Evolutionary conservation across 1,140 invertebrate species (phyloP).

Genomic region (Tetraneura akinire): DNA sequence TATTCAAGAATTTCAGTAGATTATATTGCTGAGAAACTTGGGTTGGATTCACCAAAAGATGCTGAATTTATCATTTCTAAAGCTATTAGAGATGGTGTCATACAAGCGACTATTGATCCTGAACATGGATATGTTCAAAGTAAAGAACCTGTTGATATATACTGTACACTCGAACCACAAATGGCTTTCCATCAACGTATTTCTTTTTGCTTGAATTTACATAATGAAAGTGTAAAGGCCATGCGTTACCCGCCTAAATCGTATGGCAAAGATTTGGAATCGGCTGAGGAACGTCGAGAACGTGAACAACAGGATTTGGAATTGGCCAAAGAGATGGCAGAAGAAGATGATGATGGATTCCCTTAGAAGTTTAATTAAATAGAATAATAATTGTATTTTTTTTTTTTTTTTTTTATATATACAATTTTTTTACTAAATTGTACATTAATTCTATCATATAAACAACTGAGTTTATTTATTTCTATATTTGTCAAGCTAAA

Average conservation of each 20-base stretch:
- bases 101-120: constrained; percentile 95
- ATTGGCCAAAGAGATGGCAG: constrained; percentile 97
- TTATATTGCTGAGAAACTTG: constrained; percentile 92
- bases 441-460: no score
- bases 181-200: constrained; percentile 97
- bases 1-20: constrained; percentile 95
- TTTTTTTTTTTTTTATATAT: no score
- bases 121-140: constrained; percentile 95
- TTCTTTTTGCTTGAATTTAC: constrained; percentile 94
- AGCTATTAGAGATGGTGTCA: constrained; percentile 98
- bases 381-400: no score
- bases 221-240: constrained; percentile 97
- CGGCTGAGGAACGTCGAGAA: constrained; percentile 93
- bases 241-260: constrained; percentile 99
- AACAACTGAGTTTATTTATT: no score
- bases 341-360: constrained; percentile 95
- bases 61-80: constrained; percentile 99
- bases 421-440: no score
- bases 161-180: constrained; percentile 95
- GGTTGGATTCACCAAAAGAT: constrained; percentile 94
- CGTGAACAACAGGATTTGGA: constrained; percentile 97
- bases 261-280: constrained; percentile 97
- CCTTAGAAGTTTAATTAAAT: no score
- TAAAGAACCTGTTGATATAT: constrained; percentile 95
- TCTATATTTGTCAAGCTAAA: no score